Conservation (phyloP, 2,888 invertebrate species). For the Hydrotaea diabolus region DNA sequence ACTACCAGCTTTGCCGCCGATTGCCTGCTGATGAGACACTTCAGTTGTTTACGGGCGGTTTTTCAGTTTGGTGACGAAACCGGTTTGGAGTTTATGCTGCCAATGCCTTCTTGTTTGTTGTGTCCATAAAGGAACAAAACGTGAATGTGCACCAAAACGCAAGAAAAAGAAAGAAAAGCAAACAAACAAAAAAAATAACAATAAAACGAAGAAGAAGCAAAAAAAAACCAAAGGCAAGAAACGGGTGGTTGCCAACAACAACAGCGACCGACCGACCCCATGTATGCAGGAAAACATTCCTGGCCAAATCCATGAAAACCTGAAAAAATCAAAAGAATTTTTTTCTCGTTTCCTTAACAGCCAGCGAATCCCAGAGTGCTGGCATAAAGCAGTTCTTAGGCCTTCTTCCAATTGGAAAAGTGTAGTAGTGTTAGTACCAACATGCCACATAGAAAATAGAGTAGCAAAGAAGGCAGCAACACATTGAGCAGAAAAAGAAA, state of each 20-base stretch:
- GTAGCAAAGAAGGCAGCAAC: background rate
- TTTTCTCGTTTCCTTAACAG: background rate
- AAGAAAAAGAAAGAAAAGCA: no score
- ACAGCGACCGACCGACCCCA: conserved; percentile 1
- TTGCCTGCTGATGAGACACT: conserved; percentile 23
- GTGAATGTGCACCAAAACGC: conserved; percentile 13
- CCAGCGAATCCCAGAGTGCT: conserved; percentile 16
- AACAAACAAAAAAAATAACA: conserved; percentile 23
- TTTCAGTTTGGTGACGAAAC: conserved; percentile 70
- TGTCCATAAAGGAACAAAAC: conserved; percentile 35
- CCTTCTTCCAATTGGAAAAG: background rate
- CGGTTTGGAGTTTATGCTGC: conserved; percentile 64
- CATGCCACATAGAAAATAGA: background rate
- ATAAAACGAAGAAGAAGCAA: background rate
- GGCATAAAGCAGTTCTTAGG: conserved; percentile 23
- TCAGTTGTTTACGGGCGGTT: conserved; percentile 73
- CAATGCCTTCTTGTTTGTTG: conserved; percentile 47
- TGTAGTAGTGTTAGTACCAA: no score
- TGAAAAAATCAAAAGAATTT: conserved; percentile 9
- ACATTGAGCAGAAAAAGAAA: no score
- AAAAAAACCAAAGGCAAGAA: conserved; percentile 12
- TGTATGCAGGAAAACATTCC: conserved; percentile 33
- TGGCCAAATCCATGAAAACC: conserved; percentile 33
- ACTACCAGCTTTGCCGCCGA: background rate
- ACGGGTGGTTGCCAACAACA: conserved; percentile 3